Conservation (phyloP, 2,888 invertebrate species). For the Ormyrus rosae region DNA sequence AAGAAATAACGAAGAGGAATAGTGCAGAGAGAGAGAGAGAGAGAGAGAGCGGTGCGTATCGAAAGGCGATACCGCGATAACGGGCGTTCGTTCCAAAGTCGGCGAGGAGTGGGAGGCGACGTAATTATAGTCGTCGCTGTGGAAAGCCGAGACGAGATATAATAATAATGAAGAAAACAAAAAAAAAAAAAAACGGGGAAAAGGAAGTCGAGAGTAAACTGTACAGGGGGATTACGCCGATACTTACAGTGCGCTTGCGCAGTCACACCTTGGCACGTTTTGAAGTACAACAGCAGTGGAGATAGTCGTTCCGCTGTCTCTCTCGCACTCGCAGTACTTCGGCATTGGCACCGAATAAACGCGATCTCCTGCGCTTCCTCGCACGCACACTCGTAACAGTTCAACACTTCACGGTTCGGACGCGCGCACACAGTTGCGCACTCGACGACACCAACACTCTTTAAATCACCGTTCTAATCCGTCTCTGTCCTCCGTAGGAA, state of each 20-base stretch:
- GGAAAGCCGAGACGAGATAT: slow-evolving; percentile 2
- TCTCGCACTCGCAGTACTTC: slow-evolving; percentile 16
- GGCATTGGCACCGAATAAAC: slow-evolving; percentile 34
- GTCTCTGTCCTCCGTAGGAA: too few species aligned
- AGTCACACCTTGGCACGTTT: slow-evolving; percentile 74
- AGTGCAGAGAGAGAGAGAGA: slow-evolving; percentile 1
- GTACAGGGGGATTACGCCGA: slow-evolving; percentile 22
- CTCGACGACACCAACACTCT: too few species aligned
- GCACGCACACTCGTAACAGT: too few species aligned
- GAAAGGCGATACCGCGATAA: slow-evolving; percentile 17
- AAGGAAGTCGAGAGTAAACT: slow-evolving; percentile 1
- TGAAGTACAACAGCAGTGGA: slow-evolving; percentile 35
- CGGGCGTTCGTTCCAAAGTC: not conserved
- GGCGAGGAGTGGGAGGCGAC: too few species aligned
- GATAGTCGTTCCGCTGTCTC: not conserved
- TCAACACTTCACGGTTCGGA: too few species aligned
- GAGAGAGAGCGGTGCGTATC: not conserved
- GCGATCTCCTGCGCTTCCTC: not conserved
- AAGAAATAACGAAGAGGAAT: not conserved
- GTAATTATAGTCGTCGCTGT: slow-evolving; percentile 1
- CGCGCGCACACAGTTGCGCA: too few species aligned
- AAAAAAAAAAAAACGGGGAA: not conserved
- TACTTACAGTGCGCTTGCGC: slow-evolving; percentile 74
- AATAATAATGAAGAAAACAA: not conserved
- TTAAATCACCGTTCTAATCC: too few species aligned